phyloP scores from a whole-genome alignment of 2,797 vertebrate genomes.

The Malacoctenus gilli region DNA sequence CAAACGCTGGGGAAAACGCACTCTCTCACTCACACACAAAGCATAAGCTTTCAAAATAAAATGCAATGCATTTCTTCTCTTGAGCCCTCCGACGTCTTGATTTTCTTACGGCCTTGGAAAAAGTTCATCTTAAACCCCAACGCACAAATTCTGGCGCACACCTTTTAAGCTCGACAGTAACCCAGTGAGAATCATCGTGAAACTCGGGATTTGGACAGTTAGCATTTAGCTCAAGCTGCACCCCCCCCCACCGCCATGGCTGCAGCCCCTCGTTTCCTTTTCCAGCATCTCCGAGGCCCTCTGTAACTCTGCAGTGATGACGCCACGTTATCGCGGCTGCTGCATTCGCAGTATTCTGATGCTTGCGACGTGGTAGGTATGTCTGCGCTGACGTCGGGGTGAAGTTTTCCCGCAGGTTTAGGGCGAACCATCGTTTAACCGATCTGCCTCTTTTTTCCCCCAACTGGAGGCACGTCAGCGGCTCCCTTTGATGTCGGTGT shows the following conservation, averaged over 20 bases:
- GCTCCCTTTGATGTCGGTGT: constrained; percentile 56
- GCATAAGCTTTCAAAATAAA: too few species aligned
- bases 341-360: constrained; percentile 13
- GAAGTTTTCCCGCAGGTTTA: constrained; percentile 50
- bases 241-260: too few species aligned
- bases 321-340: not conserved
- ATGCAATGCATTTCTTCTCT: too few species aligned
- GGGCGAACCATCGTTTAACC: constrained; percentile 49
- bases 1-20: too few species aligned
- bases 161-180: too few species aligned
- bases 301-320: not conserved
- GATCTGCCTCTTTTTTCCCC: constrained; percentile 41
- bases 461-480: constrained; percentile 51
- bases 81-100: too few species aligned
- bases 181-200: too few species aligned
- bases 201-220: too few species aligned
- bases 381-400: constrained; percentile 23
- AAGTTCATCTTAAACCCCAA: too few species aligned
- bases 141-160: too few species aligned
- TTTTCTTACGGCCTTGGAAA: too few species aligned
- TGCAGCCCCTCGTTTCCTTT: not conserved
- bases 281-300: not conserved
- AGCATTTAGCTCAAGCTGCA: not conserved
- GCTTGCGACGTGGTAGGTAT: constrained; percentile 2
- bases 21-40: too few species aligned